Conservation (phyloP, 2,113 vertebrate species). For the Edolisoma coerulescens region DNA sequence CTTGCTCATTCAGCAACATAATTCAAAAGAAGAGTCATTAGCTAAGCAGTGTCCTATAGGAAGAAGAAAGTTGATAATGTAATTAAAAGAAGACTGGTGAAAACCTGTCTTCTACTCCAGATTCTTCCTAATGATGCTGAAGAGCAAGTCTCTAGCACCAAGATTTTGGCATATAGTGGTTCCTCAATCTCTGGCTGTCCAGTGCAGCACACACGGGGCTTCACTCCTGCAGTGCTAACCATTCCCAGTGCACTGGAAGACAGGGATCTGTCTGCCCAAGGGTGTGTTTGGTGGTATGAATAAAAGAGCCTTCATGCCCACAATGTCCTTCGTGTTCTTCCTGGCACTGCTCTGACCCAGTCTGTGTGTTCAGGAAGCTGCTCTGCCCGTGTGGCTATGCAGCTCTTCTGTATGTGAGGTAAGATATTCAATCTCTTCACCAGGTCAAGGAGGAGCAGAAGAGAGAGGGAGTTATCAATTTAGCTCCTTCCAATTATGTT, state of each 20-base stretch:
- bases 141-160: background rate
- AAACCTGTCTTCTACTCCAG: background rate
- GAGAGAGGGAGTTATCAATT: background rate
- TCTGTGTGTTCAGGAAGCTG: background rate
- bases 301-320: background rate
- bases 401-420: background rate
- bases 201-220: background rate
- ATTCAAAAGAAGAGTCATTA: background rate
- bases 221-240: background rate
- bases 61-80: background rate
- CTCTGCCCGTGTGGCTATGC: background rate
- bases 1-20: background rate
- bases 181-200: background rate
- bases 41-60: background rate
- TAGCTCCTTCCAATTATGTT: background rate
- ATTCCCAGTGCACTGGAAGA: background rate
- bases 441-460: background rate
- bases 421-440: background rate
- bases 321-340: background rate
- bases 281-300: background rate
- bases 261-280: background rate
- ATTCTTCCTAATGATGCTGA: background rate
- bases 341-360: background rate
- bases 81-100: background rate
- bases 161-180: background rate